Conservation (phyloP, 2,113 vertebrate genomes). For the Noctilio leporinus region DNA sequence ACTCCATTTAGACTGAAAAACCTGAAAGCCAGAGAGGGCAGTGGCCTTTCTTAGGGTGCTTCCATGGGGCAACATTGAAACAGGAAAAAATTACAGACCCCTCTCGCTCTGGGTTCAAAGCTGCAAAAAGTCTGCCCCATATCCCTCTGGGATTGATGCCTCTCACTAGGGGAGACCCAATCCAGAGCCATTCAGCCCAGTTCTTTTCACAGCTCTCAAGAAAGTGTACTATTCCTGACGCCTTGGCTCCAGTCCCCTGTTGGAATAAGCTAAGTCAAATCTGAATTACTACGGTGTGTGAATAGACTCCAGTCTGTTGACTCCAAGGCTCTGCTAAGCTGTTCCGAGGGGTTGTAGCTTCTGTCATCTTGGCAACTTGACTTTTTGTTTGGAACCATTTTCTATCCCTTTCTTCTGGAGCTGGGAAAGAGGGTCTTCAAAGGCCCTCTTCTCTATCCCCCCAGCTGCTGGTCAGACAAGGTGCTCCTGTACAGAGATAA, state of each 20-base stretch:
- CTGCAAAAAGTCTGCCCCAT: background rate
- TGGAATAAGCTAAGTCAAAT: constrained; percentile 50
- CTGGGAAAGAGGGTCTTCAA: background rate
- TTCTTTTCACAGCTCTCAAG: constrained; percentile 48
- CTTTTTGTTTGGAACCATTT: constrained; percentile 42
- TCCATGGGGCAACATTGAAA: background rate
- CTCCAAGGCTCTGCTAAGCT: constrained; percentile 43
- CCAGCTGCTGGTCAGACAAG: background rate
- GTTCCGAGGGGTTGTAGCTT: constrained; percentile 47
- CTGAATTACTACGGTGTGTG: constrained; percentile 45
- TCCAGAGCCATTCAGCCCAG: background rate
- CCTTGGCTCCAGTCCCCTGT: constrained; percentile 39
- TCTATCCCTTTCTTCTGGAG: background rate
- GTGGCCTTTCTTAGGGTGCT: background rate
- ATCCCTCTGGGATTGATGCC: fast-evolving
- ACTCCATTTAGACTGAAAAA: background rate
- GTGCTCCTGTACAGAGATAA: background rate
- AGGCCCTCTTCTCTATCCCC: background rate
- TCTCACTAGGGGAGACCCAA: background rate
- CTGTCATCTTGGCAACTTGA: constrained; percentile 61
- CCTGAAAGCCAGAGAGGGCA: background rate
- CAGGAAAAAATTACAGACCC: background rate
- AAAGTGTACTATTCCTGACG: constrained; percentile 51
- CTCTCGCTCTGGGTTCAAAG: background rate
- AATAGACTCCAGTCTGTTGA: constrained; percentile 54